A percentile compares a stretch with the other conserved stretches of the same genome.
Conservation (phyloP, 2,797 vertebrate genomes). For the Melanogrammus aeglefinus region DNA sequence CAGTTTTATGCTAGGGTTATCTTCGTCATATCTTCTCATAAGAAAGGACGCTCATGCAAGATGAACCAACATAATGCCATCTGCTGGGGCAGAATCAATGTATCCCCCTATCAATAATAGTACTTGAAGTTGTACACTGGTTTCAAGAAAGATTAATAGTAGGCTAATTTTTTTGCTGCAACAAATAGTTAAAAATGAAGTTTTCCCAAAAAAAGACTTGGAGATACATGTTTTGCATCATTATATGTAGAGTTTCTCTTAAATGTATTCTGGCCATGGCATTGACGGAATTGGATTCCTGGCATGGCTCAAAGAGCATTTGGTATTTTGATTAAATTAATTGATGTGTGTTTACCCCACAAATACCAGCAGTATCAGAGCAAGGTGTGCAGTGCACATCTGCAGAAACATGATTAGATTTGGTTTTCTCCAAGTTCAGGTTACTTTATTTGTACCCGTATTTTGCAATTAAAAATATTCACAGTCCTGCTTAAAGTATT, state of each 20-base stretch:
- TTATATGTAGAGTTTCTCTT: background rate
- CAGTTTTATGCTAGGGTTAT: too few species aligned
- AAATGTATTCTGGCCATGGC: background rate
- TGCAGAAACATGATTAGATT: background rate
- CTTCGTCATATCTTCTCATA: background rate
- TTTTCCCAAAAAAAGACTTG: background rate
- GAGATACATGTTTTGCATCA: background rate
- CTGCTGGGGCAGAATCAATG: background rate
- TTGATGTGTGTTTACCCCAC: background rate
- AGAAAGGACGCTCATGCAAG: slow-evolving; percentile 2
- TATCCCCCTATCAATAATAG: background rate
- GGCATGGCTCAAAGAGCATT: background rate
- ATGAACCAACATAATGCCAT: background rate
- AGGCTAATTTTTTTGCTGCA: background rate
- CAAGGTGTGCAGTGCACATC: background rate
- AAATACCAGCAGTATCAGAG: background rate
- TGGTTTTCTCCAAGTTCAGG: background rate
- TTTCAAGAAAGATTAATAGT: background rate
- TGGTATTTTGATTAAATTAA: background rate
- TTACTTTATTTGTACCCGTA: background rate
- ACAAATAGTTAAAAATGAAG: background rate
- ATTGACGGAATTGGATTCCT: background rate
- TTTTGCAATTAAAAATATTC: background rate
- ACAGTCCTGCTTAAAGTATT: background rate
- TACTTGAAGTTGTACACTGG: background rate